A percentile compares a stretch with the other conserved stretches of the same genome.
These are phyloP conservation scores for Tretioscincus oriximinensis DNA, from an alignment of 2,113 vertebrate genomes.

Conservation along the genomic window DNA sequence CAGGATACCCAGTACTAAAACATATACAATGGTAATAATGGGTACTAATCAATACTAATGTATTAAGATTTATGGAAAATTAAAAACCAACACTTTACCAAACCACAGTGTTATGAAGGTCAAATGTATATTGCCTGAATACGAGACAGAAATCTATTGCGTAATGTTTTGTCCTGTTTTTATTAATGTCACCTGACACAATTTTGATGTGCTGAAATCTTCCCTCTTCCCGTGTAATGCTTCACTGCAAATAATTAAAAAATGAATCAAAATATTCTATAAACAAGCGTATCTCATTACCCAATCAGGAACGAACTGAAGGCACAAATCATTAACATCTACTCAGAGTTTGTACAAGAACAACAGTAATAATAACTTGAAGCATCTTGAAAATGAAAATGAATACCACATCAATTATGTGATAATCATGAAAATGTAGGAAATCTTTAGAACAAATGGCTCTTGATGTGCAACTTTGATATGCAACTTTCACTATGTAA, in stretches of 20 bases:
- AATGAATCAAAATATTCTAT: conserved; percentile 4
- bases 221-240: background rate
- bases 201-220: background rate
- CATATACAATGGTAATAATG: background rate
- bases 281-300: background rate
- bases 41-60: background rate
- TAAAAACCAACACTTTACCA: background rate
- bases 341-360: background rate
- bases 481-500: background rate
- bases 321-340: background rate
- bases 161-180: background rate
- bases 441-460: background rate
- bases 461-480: background rate
- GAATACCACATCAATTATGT: background rate
- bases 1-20: background rate
- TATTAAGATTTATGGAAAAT: too few relatives aligned
- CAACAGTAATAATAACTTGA: background rate
- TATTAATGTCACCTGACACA: background rate
- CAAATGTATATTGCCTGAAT: background rate
- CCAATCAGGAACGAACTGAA: background rate
- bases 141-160: background rate
- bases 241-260: background rate
- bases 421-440: background rate
- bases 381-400: background rate
- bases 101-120: too few relatives aligned